Base-by-base conservation (phyloP, 2,797 vertebrate species). In the Galago senegalensis region DNA sequence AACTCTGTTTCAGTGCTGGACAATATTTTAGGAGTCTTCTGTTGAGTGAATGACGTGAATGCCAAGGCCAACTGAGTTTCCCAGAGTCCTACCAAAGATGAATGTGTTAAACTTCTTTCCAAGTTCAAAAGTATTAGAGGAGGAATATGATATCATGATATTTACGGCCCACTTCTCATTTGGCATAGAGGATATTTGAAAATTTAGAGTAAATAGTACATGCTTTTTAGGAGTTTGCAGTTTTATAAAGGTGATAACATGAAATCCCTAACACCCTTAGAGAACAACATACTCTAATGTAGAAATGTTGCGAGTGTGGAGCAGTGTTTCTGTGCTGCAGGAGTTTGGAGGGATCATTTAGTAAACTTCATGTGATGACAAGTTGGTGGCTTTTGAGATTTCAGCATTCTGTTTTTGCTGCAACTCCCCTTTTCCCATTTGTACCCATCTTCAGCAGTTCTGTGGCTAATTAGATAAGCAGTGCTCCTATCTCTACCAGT, bases 401-500 rank as follows among this genome's bases (percentile, higher is more conserved):
- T 95, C 61, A 86, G 27, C 27, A 46, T 77, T 93, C 25, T 83
- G 3, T 93, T 87, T 93, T 60, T 91, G n/a, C 17, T 90, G 2
- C 29, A 69, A 11, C 10, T 70, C 5, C 60, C 23, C 4, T 14
- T 17, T 96, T 92, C 25, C 34, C 5, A 49, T 82, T 61, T 56
- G 79, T 7, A 84, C n/a, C n/a, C 17, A 37, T 83, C 80, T 94
- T 70, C 11, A 82, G 34, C 40, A 81, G 75, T 83, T 87, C n/a
- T 4, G 27, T 77, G 20, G 29, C 67, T 87, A 96, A 92, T 96
- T 95, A 95, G n/a, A 76, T 96, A 95, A 91, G 25, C 7, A 88
- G 23, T 80, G 58, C 13, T 93, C 49, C 60, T 89, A 21, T 91
- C 58, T 96, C 63, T 40, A 80, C 18, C 6, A 31, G 20, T 69